A percentile compares a stretch with the other conserved stretches of the same genome.
Conservation (phyloP, 2,888 invertebrate genomes). For the Tachystola acroxantha region DNA sequence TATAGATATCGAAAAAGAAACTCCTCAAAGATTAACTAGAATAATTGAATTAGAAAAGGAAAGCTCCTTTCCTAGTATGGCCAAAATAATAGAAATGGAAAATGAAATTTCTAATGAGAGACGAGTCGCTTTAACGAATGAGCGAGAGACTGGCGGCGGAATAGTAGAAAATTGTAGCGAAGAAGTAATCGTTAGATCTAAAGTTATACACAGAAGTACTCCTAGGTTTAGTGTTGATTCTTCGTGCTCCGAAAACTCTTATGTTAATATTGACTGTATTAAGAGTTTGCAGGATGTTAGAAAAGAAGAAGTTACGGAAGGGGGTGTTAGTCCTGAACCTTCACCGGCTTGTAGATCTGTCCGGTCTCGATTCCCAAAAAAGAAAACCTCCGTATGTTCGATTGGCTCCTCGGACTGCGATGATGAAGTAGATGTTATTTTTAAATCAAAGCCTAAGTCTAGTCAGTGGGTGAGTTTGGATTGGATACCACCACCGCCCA, state of each 20-base stretch:
- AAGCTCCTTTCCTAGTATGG: constrained; percentile 64
- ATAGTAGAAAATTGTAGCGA: constrained; percentile 46
- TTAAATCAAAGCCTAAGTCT: constrained; percentile 77
- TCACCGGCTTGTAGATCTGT: constrained; percentile 53
- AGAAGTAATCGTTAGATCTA: constrained; percentile 58
- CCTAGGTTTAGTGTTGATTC: constrained; percentile 74
- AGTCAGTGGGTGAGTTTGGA: constrained; percentile 77
- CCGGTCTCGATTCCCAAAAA: constrained; percentile 64
- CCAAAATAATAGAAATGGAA: constrained; percentile 74
- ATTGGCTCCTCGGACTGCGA: constrained; percentile 75
- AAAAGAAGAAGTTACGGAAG: constrained; percentile 58
- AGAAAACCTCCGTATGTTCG: constrained; percentile 73
- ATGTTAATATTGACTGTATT: constrained; percentile 72
- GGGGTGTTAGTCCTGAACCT: constrained; percentile 45
- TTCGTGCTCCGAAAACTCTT: constrained; percentile 77
- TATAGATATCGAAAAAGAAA: constrained; percentile 49
- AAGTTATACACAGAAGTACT: constrained; percentile 56
- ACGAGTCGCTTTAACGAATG: constrained; percentile 67
- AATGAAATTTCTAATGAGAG: constrained; percentile 72
- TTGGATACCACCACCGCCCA: constrained; percentile 72
- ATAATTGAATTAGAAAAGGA: constrained; percentile 64
- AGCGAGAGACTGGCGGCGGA: constrained; percentile 69
- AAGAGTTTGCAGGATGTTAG: constrained; percentile 75
- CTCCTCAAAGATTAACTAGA: constrained; percentile 52
- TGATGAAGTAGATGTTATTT: constrained; percentile 74